phyloP scores from a whole-genome alignment of 64 coral and sea anemone genomes.

The Acropora tenuis region DNA sequence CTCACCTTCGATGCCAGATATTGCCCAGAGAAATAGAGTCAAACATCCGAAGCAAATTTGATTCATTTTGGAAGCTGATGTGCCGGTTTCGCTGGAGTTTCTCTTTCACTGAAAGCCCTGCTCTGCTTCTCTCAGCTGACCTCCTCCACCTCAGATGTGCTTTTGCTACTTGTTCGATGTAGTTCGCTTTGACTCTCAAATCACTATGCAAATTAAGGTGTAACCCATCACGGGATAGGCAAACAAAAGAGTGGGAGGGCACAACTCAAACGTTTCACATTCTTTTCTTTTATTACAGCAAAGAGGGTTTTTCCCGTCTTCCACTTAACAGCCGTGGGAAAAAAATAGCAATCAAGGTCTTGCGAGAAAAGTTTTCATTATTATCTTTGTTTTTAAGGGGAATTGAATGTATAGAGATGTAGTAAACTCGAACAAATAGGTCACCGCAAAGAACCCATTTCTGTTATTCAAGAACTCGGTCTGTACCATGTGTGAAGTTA shows the following conservation, averaged over 20 bases:
- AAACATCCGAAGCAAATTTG: neutral
- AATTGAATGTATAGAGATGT: neutral
- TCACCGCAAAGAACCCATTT: neutral
- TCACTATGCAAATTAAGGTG: neutral
- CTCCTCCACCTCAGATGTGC: too few relatives aligned
- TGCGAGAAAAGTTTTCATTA: neutral
- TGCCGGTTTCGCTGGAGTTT: too few relatives aligned
- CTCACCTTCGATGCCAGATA: neutral
- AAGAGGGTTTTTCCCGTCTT: neutral
- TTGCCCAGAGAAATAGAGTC: neutral
- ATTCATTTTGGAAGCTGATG: neutral
- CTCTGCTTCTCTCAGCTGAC: too few relatives aligned
- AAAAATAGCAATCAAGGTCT: neutral
- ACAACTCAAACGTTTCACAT: neutral
- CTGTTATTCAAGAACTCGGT: too few relatives aligned
- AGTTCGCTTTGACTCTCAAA: neutral
- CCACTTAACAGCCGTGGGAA: neutral
- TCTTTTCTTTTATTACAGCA: neutral
- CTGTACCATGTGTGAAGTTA: too few relatives aligned
- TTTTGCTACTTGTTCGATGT: neutral
- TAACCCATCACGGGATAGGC: neutral
- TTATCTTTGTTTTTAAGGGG: neutral
- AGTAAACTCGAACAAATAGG: neutral
- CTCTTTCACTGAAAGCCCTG: too few relatives aligned
- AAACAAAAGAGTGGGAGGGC: neutral